phyloP scores from a whole-genome alignment of 2,888 invertebrate genomes.

The Drosophila peninsularis region DNA sequence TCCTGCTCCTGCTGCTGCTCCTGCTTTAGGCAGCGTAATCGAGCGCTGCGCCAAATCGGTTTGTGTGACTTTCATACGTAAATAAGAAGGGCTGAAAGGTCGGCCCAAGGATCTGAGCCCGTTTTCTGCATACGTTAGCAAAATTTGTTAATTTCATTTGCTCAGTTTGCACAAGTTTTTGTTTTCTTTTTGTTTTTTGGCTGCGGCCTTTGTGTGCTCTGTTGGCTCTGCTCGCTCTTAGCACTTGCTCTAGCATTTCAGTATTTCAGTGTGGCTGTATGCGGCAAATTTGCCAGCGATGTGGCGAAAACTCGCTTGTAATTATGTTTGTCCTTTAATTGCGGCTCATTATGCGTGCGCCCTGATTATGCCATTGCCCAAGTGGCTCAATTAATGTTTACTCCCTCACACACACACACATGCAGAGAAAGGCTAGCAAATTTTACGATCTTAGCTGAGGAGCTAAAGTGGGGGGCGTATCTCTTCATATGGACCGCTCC shows the following conservation, averaged over 20 bases:
- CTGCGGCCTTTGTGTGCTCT: slow-evolving; percentile 46
- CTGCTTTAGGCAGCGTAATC: slow-evolving; percentile 47
- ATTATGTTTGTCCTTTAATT: slow-evolving; percentile 80
- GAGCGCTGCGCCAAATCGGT: slow-evolving; percentile 70
- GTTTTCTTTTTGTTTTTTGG: neutral
- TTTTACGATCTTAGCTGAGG: slow-evolving; percentile 20
- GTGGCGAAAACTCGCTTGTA: slow-evolving; percentile 57
- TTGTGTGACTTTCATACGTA: slow-evolving; percentile 79
- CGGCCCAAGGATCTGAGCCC: slow-evolving; percentile 1
- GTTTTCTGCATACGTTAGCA: slow-evolving; percentile 70
- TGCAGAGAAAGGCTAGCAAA: slow-evolving; percentile 17
- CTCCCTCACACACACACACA: slow-evolving; percentile 10
- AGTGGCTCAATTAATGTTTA: slow-evolving; percentile 76
- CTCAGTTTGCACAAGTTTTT: slow-evolving; percentile 67
- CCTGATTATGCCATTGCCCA: slow-evolving; percentile 72
- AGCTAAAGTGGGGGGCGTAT: slow-evolving; percentile 17
- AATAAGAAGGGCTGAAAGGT: slow-evolving; percentile 55
- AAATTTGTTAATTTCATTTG: slow-evolving; percentile 78
- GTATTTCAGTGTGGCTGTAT: slow-evolving; percentile 10
- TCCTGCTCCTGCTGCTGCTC: neutral
- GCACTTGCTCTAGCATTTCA: slow-evolving; percentile 15
- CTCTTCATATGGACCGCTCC: slow-evolving; percentile 12
- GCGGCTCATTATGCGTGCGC: slow-evolving; percentile 75
- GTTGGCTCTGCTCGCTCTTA: slow-evolving; percentile 12
- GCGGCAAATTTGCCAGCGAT: slow-evolving; percentile 8